Percentiles rank a stretch among this genome's conserved stretches.
These are phyloP conservation scores for Bolborhynchus lineola DNA, from an alignment of 2,113 vertebrate genomes.

Conservation along the genomic window DNA sequence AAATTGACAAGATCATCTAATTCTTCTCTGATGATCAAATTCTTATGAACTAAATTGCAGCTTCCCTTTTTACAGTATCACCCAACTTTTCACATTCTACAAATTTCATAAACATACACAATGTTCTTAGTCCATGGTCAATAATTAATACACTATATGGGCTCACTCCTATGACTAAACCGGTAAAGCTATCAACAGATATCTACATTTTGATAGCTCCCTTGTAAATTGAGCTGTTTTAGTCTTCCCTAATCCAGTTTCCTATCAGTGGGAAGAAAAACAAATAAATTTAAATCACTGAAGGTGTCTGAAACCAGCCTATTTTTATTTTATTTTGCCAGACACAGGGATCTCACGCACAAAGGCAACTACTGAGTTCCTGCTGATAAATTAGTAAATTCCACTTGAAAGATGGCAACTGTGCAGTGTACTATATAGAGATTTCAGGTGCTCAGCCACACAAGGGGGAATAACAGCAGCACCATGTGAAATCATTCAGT, in stretches of 20 bases:
- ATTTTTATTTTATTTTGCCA: background rate
- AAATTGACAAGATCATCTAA: background rate
- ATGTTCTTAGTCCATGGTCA: background rate
- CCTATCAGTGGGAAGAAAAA: background rate
- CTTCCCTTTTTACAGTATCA: background rate
- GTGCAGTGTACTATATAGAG: background rate
- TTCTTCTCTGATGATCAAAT: background rate
- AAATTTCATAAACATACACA: background rate
- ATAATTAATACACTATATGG: background rate
- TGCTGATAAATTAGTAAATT: background rate
- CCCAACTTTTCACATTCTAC: background rate
- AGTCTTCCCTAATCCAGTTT: background rate
- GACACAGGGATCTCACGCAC: background rate
- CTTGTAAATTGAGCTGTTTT: background rate
- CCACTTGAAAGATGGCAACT: background rate
- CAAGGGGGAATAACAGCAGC: background rate
- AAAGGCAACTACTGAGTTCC: background rate
- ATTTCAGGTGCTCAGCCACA: background rate
- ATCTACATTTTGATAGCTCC: background rate
- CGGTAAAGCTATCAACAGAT: background rate
- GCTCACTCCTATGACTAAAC: background rate
- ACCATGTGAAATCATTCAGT: background rate
- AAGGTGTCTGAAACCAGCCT: background rate
- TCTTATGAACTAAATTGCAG: background rate
- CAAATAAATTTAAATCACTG: background rate